Conservation (phyloP, 1,140 invertebrate genomes). For the Drosophila bocki region DNA sequence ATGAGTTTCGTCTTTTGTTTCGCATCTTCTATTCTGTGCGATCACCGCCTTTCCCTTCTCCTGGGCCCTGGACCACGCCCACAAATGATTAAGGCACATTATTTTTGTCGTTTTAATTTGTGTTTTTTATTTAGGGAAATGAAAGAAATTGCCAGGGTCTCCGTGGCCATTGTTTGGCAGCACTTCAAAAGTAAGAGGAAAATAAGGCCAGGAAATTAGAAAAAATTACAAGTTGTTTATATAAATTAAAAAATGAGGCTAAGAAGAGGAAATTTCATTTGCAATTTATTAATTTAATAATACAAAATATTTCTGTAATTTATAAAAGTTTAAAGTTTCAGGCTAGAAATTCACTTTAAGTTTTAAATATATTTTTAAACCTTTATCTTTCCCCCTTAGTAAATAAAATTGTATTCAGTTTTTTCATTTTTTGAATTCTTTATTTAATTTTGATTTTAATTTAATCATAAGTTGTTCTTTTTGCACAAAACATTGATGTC, state of each 20-base stretch:
- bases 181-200: constrained; percentile 68
- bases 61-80: constrained; percentile 54
- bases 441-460: constrained; percentile 27
- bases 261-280: no score
- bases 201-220: constrained; percentile 7
- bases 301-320: no score
- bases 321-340: no score
- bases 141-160: constrained; percentile 59
- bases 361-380: no score
- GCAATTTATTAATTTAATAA: no score
- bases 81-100: constrained; percentile 69
- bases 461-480: constrained; percentile 23
- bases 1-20: constrained; percentile 72
- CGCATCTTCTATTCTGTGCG: constrained; percentile 13
- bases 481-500: constrained; percentile 28
- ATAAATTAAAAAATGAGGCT: constrained; percentile 3
- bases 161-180: constrained; percentile 64
- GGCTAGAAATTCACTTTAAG: no score
- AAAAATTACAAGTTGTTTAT: constrained; percentile 44
- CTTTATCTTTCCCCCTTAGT: no score
- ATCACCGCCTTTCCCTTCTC: constrained; percentile 2
- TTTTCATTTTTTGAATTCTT: constrained; percentile 14
- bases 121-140: constrained; percentile 31
- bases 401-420: background rate
- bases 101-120: constrained; percentile 83